A percentile compares a stretch with the other conserved stretches of the same genome.
Evolutionary conservation across 2,113 vertebrate species (phyloP).

Genomic region (Brienomyrus brachyistius): DNA sequence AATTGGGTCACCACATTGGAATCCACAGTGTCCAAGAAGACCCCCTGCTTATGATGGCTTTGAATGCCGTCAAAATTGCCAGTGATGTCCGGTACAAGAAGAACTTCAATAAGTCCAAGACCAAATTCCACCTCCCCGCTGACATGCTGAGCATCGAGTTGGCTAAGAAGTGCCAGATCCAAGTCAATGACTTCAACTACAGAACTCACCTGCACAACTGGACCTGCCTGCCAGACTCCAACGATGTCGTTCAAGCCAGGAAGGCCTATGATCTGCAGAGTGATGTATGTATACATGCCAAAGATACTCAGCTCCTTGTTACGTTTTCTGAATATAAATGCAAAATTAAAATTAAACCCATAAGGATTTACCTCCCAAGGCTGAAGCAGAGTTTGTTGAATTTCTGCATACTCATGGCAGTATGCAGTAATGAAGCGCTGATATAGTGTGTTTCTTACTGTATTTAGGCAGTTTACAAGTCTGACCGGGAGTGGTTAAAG

Average conservation of each 20-base stretch:
- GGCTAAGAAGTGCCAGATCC: constrained; percentile 78
- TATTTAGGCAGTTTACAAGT: constrained; percentile 78
- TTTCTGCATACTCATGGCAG: background rate
- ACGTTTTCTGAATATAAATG: background rate
- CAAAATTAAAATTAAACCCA: background rate
- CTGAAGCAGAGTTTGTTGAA: background rate
- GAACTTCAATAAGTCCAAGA: constrained; percentile 81
- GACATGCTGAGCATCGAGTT: constrained; percentile 75
- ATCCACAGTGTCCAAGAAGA: constrained; percentile 72
- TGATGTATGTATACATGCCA: constrained; percentile 59
- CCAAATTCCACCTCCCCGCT: constrained; percentile 70
- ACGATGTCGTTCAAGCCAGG: constrained; percentile 72
- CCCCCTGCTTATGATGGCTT: constrained; percentile 70
- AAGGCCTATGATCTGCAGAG: constrained; percentile 77
- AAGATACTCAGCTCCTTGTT: background rate
- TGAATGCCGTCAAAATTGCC: constrained; percentile 78
- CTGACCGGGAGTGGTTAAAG: constrained; percentile 88
- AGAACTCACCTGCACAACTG: constrained; percentile 70
- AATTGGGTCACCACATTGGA: constrained; percentile 82
- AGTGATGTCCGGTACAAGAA: constrained; percentile 83
- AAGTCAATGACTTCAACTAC: constrained; percentile 80
- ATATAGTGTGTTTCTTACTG: background rate
- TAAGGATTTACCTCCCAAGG: background rate
- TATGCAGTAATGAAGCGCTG: background rate
- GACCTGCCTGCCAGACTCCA: constrained; percentile 82